A percentile compares a stretch with the other conserved stretches of the same genome.
These are phyloP conservation scores for Cataglyphis albicans DNA, from an alignment of 2,888 invertebrate species.

Conservation along the genomic window DNA sequence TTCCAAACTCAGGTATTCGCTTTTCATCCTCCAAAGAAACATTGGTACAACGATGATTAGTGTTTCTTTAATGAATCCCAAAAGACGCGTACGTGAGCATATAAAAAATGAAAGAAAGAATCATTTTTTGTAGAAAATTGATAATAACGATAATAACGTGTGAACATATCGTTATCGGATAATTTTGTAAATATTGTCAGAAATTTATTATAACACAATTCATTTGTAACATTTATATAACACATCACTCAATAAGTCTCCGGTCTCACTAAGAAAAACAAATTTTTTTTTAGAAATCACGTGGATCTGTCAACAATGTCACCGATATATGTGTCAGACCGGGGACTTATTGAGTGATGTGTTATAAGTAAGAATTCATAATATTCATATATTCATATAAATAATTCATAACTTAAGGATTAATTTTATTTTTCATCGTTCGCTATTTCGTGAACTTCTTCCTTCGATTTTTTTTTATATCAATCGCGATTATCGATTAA, in stretches of 20 bases:
- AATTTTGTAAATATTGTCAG: neutral
- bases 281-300: too few relatives aligned
- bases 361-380: neutral
- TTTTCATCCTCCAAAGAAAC: neutral
- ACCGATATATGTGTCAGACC: too few relatives aligned
- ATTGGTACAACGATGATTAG: slow-evolving; percentile 17
- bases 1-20: slow-evolving; percentile 22
- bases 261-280: too few relatives aligned
- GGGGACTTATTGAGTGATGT: too few relatives aligned
- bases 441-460: neutral
- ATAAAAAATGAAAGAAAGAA: neutral
- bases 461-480: neutral
- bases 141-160: neutral
- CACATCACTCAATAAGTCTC: too few relatives aligned
- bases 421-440: neutral
- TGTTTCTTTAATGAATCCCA: neutral
- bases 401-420: neutral
- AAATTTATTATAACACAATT: neutral
- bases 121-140: neutral
- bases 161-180: neutral
- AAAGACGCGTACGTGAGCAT: neutral
- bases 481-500: neutral
- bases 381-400: neutral
- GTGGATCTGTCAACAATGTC: too few relatives aligned
- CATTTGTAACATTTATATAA: neutral